Evolutionary conservation across 2,113 vertebrate genomes (phyloP), one percentile per base, ranked within the genome.

Genomic region (Ranitomeya variabilis): DNA sequence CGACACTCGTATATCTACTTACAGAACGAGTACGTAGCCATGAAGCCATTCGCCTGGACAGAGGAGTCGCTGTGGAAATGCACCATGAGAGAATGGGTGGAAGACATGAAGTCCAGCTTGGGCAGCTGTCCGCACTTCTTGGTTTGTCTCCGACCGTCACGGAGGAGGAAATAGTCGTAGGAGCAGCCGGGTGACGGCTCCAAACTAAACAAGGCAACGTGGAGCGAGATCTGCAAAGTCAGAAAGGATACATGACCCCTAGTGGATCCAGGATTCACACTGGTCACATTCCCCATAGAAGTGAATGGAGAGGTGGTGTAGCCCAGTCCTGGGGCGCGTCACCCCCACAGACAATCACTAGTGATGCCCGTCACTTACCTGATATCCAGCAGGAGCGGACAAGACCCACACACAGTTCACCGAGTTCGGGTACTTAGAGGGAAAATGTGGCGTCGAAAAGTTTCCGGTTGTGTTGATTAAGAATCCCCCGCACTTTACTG

Each of bases 31-130:
- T 85, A 85, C 13, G 73, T 85, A 45, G 83, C 83, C 18, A 26
- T 52, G 77, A 89, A 89, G 60, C 88, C 88, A 4, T 45, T 37
- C 5, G 76, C 81, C 82, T 69, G 60, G 18, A 85, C 88, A 16
- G 88, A 89, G 8, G 82, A 60, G 51, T 89, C 88, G 13, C 88
- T 89, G 74, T 85, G 83, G 18, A 89, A 89, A 26, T 85, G 18
- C 21, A 89, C 21, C 12, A 85, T 3, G 6, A 89, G 73, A 79
- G 64, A 67, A 18, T 13, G n/a, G 45, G 37, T 37, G 31, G 74
- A 57, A 26, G 88, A 89, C 3, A n/a, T 69, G 19, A 69, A 64
- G 11, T 45, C 23, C 51, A 89, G 16, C 73, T 18, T 26, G 6
- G 73, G 64, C 52, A 79, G 26, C 11, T 57, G 11, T 11, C 88